These are phyloP conservation scores for Microplitis demolitor DNA, from an alignment of 1,140 invertebrate species.

Conservation along the genomic window DNA sequence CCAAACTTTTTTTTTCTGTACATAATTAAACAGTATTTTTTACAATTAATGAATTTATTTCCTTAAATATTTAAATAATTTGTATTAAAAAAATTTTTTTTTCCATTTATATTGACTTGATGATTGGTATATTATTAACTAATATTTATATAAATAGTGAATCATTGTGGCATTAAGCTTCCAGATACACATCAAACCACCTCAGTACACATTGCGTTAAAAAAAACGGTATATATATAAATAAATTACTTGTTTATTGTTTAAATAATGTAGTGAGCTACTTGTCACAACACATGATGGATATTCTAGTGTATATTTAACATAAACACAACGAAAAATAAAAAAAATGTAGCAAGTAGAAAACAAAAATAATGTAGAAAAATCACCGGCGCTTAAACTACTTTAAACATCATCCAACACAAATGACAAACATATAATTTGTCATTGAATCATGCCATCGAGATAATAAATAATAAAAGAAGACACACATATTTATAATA, in stretches of 20 bases:
- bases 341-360: too few species aligned
- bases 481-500: background rate
- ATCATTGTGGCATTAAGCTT: background rate
- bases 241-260: background rate
- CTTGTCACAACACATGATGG: constrained; percentile 8
- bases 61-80: too few species aligned
- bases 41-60: too few species aligned
- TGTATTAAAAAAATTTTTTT: too few species aligned
- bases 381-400: background rate
- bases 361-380: too few species aligned
- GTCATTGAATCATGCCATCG: background rate
- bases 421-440: constrained; percentile 10
- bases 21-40: too few species aligned
- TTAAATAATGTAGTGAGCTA: constrained; percentile 1
- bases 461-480: background rate
- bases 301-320: constrained; percentile 7
- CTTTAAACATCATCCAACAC: constrained; percentile 11
- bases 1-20: too few species aligned
- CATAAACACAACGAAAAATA: background rate
- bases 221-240: background rate
- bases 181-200: background rate
- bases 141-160: background rate
- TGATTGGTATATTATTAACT: background rate
- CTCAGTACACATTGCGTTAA: background rate
- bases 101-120: background rate